Evolutionary conservation across 37 sponge, comb jelly and placozoan genomes (phyloP).

Genomic region (Bolinopsis microptera): DNA sequence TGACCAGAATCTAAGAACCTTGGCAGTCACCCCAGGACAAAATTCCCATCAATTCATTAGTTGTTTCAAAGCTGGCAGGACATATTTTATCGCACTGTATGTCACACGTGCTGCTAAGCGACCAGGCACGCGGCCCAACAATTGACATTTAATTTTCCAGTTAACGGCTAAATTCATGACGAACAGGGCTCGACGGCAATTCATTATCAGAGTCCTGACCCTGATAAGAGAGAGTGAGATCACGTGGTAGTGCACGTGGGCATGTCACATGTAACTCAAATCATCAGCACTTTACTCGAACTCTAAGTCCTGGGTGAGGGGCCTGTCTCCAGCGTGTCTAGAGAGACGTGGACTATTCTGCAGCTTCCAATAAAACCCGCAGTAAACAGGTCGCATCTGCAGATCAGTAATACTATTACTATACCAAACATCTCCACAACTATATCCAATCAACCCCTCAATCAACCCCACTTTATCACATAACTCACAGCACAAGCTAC

Average conservation of each 20-base stretch:
- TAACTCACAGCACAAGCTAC: neutral
- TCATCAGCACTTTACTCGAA: neutral
- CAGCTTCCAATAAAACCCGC: neutral
- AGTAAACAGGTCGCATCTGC: neutral
- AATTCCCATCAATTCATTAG: neutral
- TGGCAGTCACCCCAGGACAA: neutral
- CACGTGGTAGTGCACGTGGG: neutral
- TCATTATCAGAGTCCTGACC: neutral
- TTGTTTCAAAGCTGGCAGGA: neutral
- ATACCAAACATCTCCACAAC: too few relatives aligned
- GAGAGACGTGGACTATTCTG: neutral
- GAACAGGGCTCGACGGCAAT: neutral
- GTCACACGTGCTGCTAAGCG: neutral
- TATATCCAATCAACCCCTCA: neutral
- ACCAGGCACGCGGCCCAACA: neutral
- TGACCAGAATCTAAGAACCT: neutral
- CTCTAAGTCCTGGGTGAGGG: neutral
- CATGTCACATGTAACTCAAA: neutral
- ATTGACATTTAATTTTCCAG: neutral
- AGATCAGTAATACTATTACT: neutral
- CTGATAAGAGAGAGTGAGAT: neutral
- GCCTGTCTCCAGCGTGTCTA: neutral
- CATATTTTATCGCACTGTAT: neutral
- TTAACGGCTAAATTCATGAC: neutral
- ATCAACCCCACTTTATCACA: too few relatives aligned